A percentile compares a stretch with the other conserved stretches of the same genome.
Conservation (phyloP, 2,797 vertebrate species). For the Danionella dracula region DNA sequence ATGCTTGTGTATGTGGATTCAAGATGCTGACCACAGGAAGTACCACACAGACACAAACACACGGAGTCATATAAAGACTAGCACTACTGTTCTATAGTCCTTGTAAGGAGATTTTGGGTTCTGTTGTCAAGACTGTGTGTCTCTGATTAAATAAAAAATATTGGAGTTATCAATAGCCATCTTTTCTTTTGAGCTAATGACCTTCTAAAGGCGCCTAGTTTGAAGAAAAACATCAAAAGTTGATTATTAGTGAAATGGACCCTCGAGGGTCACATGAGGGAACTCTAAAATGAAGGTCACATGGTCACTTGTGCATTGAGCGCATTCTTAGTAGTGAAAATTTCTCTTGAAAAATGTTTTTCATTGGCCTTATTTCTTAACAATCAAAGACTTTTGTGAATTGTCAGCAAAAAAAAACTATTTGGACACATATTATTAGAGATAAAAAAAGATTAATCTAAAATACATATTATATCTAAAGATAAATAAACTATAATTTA, state of each 20-base stretch:
- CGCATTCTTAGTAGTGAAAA: background rate
- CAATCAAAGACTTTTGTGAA: too few relatives aligned
- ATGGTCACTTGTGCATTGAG: background rate
- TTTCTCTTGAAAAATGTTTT: too few relatives aligned
- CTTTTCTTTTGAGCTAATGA: background rate
- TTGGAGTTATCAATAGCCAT: background rate
- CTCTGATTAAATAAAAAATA: background rate
- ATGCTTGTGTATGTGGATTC: background rate
- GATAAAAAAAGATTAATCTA: too few relatives aligned
- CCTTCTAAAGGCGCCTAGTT: background rate
- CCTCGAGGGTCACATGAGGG: background rate
- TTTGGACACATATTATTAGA: too few relatives aligned
- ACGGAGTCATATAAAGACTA: background rate
- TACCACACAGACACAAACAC: slow-evolving; percentile 1
- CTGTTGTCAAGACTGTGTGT: background rate
- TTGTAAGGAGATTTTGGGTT: background rate
- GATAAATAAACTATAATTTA: too few relatives aligned
- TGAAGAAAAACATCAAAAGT: too few relatives aligned
- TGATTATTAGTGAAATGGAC: too few relatives aligned
- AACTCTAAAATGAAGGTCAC: background rate
- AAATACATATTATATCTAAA: too few relatives aligned
- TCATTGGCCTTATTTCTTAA: too few relatives aligned
- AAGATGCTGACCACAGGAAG: slow-evolving; percentile 22
- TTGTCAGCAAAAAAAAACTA: too few relatives aligned
- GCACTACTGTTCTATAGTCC: background rate